Base-by-base conservation (phyloP, 2,797 vertebrate species). In the Sparus aurata region DNA sequence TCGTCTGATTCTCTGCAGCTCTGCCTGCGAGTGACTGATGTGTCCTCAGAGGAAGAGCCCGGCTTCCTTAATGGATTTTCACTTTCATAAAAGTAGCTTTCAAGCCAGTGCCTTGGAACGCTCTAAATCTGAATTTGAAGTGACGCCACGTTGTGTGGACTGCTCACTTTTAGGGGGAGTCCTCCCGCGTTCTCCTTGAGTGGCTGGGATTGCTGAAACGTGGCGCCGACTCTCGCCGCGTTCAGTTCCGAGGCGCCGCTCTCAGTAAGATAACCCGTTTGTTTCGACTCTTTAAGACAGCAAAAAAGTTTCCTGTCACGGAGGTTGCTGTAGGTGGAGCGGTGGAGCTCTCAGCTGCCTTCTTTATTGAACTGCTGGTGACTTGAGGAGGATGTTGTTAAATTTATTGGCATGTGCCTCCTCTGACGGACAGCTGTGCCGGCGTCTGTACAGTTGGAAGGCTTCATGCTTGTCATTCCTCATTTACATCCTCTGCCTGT, bases 121-220 rank as follows among this genome's bases (percentile, higher is more conserved):
- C 66, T 70, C 69, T 82, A 52, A 45, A 1, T 82, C 72, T 80
- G 71, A 88, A 91, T 91, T 71, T 90, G 27, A 88, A 86, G 75
- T 75, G 80, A 75, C 49, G 67, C 25, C 49, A 58, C 66, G 69
- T 62, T 80, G 75, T 49, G 54, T 81, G n/a, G 20, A 25, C 58
- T 34, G 62, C 73, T 79, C 43, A 25, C 64, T 73, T 74, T 75
- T 18, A 11, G 22, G 52, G 79, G 50, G 82, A 64, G 69, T 68
- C 71, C 67, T 77, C 7, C 60, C 67, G 66, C 20, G 41, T 84
- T 77, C 61, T 71, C 41, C 20, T 30, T 53, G 81, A 85, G 73
- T 69, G 78, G 82, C 60, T 67, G 68, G 69, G 62, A 69, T 58
- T 58, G 47, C 75, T 64, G 67, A 78, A 79, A 75, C 18, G 13